Evolutionary conservation across 92 coral and sea anemone species (phyloP).

Genomic region (Scolanthus callimorphus): DNA sequence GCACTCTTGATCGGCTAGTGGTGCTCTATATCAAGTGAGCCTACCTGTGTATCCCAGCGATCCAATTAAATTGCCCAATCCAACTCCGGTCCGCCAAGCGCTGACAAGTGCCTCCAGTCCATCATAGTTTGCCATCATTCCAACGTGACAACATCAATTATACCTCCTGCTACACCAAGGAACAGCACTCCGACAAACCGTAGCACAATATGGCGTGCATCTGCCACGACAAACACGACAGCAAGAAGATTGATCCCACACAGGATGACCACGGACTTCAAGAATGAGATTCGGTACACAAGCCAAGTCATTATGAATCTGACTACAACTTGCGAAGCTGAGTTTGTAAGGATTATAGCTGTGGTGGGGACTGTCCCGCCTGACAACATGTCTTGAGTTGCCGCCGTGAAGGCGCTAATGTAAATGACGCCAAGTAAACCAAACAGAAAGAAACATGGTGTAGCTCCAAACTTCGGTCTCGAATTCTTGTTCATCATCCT

Average conservation of each 20-base stretch:
- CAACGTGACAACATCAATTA: neutral
- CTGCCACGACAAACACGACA: neutral
- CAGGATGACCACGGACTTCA: neutral
- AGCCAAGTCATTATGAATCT: neutral
- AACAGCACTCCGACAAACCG: neutral
- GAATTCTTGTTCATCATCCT: too few species aligned
- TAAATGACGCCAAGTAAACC: too few species aligned
- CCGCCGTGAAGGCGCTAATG: too few species aligned
- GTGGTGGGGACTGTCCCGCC: neutral
- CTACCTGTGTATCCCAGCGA: conserved; percentile 7
- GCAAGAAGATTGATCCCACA: neutral
- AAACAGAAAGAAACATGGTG: too few species aligned
- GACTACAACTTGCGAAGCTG: neutral
- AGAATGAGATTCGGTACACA: neutral
- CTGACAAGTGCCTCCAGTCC: neutral
- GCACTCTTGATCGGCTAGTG: too few species aligned
- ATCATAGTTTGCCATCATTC: neutral
- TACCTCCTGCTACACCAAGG: neutral
- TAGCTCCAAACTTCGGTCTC: too few species aligned
- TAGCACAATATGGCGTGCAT: neutral
- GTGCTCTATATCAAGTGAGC: too few species aligned
- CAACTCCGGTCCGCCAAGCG: neutral
- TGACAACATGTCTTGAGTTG: neutral
- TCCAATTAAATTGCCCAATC: neutral
- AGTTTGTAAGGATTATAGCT: neutral